Conservation (phyloP, 2,797 vertebrate species). For the Loriculus beryllinus region DNA sequence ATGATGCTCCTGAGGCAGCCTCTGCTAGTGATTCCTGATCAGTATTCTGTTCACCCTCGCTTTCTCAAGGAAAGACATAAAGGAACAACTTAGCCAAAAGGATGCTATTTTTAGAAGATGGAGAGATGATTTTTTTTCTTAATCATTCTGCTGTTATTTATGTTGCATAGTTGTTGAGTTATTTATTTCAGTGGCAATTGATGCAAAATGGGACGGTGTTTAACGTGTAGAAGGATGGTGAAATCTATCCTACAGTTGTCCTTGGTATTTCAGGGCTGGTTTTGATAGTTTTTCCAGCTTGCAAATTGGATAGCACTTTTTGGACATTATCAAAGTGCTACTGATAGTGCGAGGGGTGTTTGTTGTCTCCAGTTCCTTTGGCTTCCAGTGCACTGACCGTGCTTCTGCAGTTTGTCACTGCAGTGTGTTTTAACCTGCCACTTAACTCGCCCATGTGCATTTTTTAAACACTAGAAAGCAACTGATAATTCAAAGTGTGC, state of each 20-base stretch:
- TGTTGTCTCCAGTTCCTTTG: not conserved
- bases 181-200: constrained; percentile 36
- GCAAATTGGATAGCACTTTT: not conserved
- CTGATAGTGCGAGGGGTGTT: not conserved
- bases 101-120: constrained; percentile 46
- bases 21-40: not conserved
- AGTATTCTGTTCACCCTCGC: not conserved
- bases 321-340: not conserved
- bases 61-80: constrained; percentile 43
- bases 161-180: constrained; percentile 23
- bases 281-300: not conserved
- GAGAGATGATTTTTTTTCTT: not conserved
- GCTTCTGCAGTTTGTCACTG: not conserved
- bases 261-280: constrained; percentile 21
- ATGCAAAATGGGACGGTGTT: constrained; percentile 32
- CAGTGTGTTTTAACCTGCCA: not conserved
- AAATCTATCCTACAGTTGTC: constrained; percentile 46
- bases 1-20: not conserved
- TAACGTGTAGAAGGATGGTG: not conserved
- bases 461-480: constrained; percentile 21
- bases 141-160: constrained; percentile 55
- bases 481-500: not conserved
- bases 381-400: not conserved
- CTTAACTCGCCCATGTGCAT: not conserved
- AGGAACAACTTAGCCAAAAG: constrained; percentile 44